Conservation (phyloP, 2,888 invertebrate species). For the Ferrisia virgata region DNA sequence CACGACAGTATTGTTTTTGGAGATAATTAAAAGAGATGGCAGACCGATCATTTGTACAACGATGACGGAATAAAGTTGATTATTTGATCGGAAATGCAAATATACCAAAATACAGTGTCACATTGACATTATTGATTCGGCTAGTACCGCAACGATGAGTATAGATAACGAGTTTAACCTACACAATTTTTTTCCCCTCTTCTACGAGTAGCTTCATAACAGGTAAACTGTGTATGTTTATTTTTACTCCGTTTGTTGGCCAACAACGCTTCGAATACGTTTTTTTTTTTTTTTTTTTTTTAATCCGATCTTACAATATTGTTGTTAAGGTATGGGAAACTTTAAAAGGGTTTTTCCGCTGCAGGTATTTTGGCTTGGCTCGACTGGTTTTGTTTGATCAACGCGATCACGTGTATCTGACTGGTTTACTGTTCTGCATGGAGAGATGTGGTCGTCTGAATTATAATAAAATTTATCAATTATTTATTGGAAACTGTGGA, state of each 20-base stretch:
- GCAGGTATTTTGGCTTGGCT: background rate
- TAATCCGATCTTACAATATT: background rate
- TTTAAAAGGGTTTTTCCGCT: background rate
- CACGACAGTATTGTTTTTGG: background rate
- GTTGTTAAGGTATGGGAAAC: too few relatives aligned
- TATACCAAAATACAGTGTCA: background rate
- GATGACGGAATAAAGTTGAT: background rate
- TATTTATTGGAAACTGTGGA: too few relatives aligned
- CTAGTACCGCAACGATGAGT: background rate
- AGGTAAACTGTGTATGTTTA: background rate
- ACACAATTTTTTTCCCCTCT: background rate
- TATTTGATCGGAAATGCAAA: constrained; percentile 11
- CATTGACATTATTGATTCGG: constrained; percentile 3
- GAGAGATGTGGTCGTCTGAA: too few relatives aligned
- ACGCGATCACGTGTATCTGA: too few relatives aligned
- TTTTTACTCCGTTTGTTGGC: background rate
- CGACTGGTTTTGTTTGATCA: background rate
- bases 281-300: too few relatives aligned
- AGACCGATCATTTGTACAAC: background rate
- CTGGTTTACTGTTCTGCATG: too few relatives aligned
- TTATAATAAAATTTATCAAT: too few relatives aligned
- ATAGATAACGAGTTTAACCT: background rate
- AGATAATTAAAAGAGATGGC: background rate
- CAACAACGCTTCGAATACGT: background rate
- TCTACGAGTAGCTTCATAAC: background rate